phyloP scores from a whole-genome alignment of 2,113 vertebrate species.

The Antigone vipio region DNA sequence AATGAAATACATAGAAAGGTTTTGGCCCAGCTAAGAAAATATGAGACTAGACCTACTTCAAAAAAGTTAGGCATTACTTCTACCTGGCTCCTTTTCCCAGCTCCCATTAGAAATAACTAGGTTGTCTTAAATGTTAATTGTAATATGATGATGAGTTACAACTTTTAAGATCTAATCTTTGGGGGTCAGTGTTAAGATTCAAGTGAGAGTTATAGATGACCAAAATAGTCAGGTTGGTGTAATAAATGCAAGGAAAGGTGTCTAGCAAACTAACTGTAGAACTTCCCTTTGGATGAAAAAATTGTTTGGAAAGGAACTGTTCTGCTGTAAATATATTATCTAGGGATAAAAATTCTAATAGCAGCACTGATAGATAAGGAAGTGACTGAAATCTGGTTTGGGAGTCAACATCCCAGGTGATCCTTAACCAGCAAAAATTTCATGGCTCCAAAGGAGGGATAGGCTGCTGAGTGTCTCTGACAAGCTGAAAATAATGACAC shows the following conservation, averaged over 20 bases:
- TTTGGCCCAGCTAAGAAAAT: not conserved
- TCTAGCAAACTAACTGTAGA: not conserved
- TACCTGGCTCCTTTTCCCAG: not conserved
- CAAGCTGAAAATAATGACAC: not conserved
- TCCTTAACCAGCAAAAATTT: not conserved
- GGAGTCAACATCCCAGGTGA: not conserved
- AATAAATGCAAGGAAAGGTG: not conserved
- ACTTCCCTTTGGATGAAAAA: not conserved
- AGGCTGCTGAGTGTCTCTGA: not conserved
- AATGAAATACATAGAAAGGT: not conserved
- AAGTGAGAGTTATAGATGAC: not conserved
- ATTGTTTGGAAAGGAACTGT: not conserved
- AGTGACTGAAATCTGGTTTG: not conserved
- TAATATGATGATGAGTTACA: not conserved
- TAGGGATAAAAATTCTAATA: not conserved
- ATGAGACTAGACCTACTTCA: not conserved
- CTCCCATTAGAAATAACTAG: not conserved
- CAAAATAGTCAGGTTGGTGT: not conserved
- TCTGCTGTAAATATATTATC: not conserved
- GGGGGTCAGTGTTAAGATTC: not conserved
- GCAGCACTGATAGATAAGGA: not conserved
- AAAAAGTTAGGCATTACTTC: not conserved
- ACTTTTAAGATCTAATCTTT: not conserved
- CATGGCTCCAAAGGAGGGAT: not conserved
- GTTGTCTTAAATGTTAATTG: not conserved